Base-by-base conservation (phyloP, 2,797 vertebrate genomes). In the Lagodon rhomboides region DNA sequence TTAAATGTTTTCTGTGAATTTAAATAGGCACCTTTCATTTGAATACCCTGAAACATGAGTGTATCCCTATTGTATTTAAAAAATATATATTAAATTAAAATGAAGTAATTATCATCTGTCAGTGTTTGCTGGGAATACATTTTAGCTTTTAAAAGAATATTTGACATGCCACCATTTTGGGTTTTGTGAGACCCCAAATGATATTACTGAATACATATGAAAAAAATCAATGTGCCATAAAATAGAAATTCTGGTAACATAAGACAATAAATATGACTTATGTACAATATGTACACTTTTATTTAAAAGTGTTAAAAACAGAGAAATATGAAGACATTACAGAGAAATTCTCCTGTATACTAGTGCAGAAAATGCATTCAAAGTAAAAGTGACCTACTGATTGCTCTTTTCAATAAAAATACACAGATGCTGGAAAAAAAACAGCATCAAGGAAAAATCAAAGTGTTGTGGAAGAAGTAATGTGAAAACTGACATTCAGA, bases 251-350 rank as follows among this genome's bases (percentile, higher is more conserved):
- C 3, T 0, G 1, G 3, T 22, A 44, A 47, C 16, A 73, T 3
- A 8, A 67, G 75, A 68, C 0, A 65, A 44, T 3, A 63, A 17
- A 47, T 55, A 44, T 61, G 38, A 18, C 22, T 73, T 38, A 18
- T 78, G 46, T 65, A 75, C 34, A 75, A 66, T 68, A 44, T 64
- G 20, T 22, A 54, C n/a, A 54, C 10, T 54, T 90, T 91, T 82
- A 90, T 92, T 88, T 80, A 74, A 83, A 81, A 85, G 47, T 71
- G 34, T 66, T 44, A 76, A 77, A 5, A 68, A 62, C 44, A 82
- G n/a, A 73, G 3, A 79, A 17, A 63, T 75, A 3, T 43, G 41
- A 30, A 73, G 20, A 73, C 61, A 73, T 17, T 53, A 75, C 13
- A 53, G 18, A 62, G 23, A 56, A 75, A 38, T 69, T 47, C 59